Conservation (phyloP, 2,888 invertebrate species). For the Arrhopalites spinosus region DNA sequence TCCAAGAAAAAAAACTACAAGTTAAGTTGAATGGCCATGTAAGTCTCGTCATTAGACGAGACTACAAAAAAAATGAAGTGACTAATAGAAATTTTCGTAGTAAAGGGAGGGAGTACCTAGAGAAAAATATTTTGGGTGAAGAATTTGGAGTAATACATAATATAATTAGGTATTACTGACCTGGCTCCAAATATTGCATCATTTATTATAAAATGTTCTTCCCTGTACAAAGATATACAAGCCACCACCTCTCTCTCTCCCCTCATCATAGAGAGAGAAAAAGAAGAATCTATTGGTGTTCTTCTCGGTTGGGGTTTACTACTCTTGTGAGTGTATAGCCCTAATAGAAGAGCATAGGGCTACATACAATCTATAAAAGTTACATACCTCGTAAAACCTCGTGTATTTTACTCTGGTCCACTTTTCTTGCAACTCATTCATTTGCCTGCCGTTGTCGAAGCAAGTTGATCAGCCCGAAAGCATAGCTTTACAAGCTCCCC, state of each 20-base stretch:
- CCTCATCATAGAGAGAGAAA: not conserved
- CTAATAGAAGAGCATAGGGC: not conserved
- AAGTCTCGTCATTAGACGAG: no score
- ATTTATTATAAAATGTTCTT: no score
- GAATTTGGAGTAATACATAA: no score
- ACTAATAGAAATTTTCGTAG: no score
- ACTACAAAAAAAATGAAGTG: no score
- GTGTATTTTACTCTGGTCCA: conserved; percentile 9
- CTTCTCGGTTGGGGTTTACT: not conserved
- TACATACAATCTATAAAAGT: not conserved
- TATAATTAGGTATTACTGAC: no score
- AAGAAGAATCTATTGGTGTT: not conserved
- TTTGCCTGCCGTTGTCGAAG: conserved; percentile 2
- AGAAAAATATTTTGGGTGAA: no score
- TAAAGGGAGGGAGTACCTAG: no score
- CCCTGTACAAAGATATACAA: not conserved
- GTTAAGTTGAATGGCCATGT: no score
- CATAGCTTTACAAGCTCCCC: not conserved
- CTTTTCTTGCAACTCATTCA: conserved; percentile 2
- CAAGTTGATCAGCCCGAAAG: not conserved
- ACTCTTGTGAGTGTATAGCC: not conserved
- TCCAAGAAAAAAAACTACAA: no score
- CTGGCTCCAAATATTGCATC: no score
- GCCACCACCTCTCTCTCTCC: not conserved
- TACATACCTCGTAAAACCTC: not conserved